Conservation (phyloP, 2,888 invertebrate species). For the Zaprionus bogoriensis region DNA sequence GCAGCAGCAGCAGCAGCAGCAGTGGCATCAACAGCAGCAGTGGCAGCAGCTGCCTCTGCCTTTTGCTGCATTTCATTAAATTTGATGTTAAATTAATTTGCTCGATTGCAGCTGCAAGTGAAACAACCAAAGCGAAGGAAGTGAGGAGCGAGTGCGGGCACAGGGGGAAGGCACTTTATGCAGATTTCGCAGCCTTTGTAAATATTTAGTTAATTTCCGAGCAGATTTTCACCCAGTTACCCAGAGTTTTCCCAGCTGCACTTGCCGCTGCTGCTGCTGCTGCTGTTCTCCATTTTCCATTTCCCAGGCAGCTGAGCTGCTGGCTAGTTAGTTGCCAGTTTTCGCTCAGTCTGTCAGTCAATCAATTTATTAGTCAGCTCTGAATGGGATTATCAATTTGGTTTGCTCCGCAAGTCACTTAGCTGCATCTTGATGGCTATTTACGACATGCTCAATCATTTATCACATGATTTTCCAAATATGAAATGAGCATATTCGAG, state of each 20-base stretch:
- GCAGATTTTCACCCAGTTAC: conserved; percentile 27
- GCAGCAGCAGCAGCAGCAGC: conserved; percentile 18
- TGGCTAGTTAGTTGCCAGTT: too few species aligned
- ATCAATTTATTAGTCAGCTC: too few species aligned
- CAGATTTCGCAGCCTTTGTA: conserved; percentile 61
- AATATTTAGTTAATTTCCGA: conserved; percentile 69
- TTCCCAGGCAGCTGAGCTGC: too few species aligned
- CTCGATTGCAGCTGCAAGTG: conserved; percentile 45
- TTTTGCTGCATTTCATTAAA: conserved; percentile 64
- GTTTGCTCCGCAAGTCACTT: too few species aligned
- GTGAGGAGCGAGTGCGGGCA: not conserved
- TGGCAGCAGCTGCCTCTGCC: conserved; percentile 25
- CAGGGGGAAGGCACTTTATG: conserved; percentile 46
- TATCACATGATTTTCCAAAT: too few species aligned
- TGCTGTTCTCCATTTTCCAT: too few species aligned
- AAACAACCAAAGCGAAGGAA: conserved; percentile 30
- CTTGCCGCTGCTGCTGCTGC: too few species aligned
- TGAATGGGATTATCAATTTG: too few species aligned
- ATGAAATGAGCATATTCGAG: too few species aligned
- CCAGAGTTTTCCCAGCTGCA: not conserved
- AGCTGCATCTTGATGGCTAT: too few species aligned
- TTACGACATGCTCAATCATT: too few species aligned
- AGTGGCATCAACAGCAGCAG: not conserved
- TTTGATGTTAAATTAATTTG: conserved; percentile 75
- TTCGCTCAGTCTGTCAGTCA: too few species aligned